Percentiles rank a stretch among this genome's conserved stretches.
Evolutionary conservation across 2,888 invertebrate genomes (phyloP).

Genomic region (Polydesmus complanatus): DNA sequence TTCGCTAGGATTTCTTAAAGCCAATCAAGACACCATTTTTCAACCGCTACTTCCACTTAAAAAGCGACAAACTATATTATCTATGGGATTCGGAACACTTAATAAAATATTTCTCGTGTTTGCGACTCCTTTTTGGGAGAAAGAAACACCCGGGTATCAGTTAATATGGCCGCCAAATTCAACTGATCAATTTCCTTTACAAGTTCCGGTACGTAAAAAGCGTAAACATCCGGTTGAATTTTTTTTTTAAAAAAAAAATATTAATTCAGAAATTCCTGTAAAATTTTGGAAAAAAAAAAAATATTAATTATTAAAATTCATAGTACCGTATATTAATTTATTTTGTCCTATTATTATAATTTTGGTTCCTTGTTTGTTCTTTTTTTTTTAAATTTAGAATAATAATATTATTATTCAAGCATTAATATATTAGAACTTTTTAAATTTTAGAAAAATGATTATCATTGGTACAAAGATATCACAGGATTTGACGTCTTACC

Average conservation of each 20-base stretch:
- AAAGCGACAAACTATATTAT: slow-evolving; percentile 36
- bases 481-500: slow-evolving; percentile 52
- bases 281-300: too few relatives aligned
- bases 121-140: slow-evolving; percentile 48
- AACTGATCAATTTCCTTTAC: slow-evolving; percentile 13
- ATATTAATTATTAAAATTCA: too few relatives aligned
- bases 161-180: slow-evolving; percentile 19
- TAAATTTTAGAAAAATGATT: slow-evolving; percentile 1
- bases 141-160: slow-evolving; percentile 21
- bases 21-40: slow-evolving; percentile 40
- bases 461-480: slow-evolving; percentile 48
- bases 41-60: slow-evolving; percentile 40
- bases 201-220: slow-evolving; percentile 18
- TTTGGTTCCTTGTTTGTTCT: too few relatives aligned
- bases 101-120: slow-evolving; percentile 54
- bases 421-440: neutral
- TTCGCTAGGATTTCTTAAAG: slow-evolving; percentile 55
- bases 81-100: slow-evolving; percentile 48
- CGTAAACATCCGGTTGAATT: too few relatives aligned
- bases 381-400: too few relatives aligned
- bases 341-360: too few relatives aligned
- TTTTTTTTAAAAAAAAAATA: too few relatives aligned
- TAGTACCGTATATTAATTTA: too few relatives aligned
- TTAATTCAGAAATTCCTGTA: too few relatives aligned
- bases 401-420: too few relatives aligned